phyloP scores from a whole-genome alignment of 2,113 vertebrate species.

The Dolichotis patagonum region DNA sequence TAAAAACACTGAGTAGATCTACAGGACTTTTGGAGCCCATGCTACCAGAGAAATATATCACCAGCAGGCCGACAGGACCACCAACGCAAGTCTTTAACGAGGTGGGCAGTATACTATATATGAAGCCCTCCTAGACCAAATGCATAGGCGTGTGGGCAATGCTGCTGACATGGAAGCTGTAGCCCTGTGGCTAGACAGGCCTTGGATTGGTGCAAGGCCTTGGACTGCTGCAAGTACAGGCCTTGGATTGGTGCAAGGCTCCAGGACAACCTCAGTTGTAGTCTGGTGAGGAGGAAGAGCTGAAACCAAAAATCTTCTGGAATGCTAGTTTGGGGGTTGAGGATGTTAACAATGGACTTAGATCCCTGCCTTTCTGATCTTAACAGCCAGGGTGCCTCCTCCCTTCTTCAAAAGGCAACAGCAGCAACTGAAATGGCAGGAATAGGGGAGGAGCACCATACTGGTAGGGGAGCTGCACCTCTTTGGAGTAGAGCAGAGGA shows the following conservation, averaged over 20 bases:
- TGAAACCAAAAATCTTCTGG: not conserved
- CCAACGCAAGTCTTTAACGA: not conserved
- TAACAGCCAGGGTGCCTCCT: not conserved
- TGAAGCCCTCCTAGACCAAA: not conserved
- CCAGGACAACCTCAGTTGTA: not conserved
- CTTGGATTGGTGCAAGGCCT: not conserved
- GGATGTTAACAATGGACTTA: not conserved
- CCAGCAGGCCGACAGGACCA: not conserved
- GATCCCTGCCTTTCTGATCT: not conserved
- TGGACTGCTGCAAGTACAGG: not conserved
- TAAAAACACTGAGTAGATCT: not conserved
- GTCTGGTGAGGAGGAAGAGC: not conserved
- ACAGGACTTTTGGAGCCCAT: not conserved
- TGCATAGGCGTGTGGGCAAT: not conserved
- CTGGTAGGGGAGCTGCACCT: not conserved
- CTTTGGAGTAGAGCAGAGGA: not conserved
- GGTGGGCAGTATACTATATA: not conserved
- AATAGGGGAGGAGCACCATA: not conserved
- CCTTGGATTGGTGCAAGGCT: not conserved
- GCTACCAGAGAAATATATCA: not conserved
- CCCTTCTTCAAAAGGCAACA: not conserved
- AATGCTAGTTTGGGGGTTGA: not conserved
- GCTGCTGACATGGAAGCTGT: not conserved
- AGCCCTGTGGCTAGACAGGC: not conserved
- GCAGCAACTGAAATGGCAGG: not conserved